Evolutionary conservation across 2,797 vertebrate genomes (phyloP).

Genomic region (Squalus acanthias): DNA sequence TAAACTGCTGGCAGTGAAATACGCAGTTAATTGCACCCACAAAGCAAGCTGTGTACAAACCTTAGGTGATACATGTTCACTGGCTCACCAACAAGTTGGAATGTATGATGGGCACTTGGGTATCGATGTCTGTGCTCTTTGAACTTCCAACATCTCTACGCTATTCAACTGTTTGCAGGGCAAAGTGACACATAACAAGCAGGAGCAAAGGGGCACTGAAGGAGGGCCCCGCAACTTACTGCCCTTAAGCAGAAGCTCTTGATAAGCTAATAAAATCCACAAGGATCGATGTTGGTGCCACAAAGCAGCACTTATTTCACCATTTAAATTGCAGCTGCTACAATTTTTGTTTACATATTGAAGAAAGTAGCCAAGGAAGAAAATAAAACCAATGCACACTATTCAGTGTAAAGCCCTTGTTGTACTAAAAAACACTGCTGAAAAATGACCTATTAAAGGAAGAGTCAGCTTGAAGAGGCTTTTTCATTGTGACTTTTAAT

Average conservation of each 20-base stretch:
- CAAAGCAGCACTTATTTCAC: background rate
- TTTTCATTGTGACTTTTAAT: background rate
- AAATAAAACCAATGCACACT: background rate
- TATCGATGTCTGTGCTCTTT: too few relatives aligned
- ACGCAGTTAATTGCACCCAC: too few relatives aligned
- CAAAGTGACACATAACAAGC: too few relatives aligned
- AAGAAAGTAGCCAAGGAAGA: background rate
- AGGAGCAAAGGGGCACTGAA: background rate
- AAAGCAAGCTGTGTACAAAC: too few relatives aligned
- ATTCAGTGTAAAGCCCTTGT: background rate
- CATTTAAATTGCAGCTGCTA: background rate
- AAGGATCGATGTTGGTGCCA: background rate
- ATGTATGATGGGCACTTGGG: too few relatives aligned
- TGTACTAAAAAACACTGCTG: background rate
- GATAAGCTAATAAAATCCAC: background rate
- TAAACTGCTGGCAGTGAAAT: too few relatives aligned
- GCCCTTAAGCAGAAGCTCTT: background rate
- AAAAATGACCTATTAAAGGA: background rate
- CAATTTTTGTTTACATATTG: background rate
- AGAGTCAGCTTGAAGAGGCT: background rate
- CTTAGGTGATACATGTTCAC: too few relatives aligned
- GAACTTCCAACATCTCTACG: too few relatives aligned
- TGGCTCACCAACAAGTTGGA: too few relatives aligned
- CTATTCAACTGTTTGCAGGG: too few relatives aligned
- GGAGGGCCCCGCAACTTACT: background rate